Base-by-base conservation (phyloP, 2,888 invertebrate genomes). In the Conops quadrifasciatus region DNA sequence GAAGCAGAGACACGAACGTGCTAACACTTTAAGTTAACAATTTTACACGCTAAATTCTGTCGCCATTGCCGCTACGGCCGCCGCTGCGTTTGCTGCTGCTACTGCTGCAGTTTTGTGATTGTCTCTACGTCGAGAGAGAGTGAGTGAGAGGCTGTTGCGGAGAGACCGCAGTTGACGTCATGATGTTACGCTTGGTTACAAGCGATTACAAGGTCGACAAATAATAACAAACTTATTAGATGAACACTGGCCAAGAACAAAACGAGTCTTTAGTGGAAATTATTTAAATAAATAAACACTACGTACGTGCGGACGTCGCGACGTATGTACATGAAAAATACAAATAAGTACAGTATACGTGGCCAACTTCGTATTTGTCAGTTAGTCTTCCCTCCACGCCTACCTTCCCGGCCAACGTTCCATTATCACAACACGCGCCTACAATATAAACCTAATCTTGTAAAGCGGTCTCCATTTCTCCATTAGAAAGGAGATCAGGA, bases 1-100 rank as follows among this genome's bases (percentile, higher is more conserved):
- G 9, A 36, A 36, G 4, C 28, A 24, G 26, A 43, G 26, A 28
- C n/a, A n/a, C 67, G 49, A 60, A 67, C 59, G 67, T 67, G 67
- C 45, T 67, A 67, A 67, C 47, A 47, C 9, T 67, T 67, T 60
- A 59, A 59, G 67, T 59, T 67, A 67, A 67, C 67, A 67, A 59
- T 59, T 59, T 67, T 67, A 67, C 67, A 67, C 59, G 67, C 67
- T 49, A 59, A 59, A 47, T 30, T 30, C 36, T 51, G 53, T 28
- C 21, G 63, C 53, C 30, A 53, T 28, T 28, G 21, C 47, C 11
- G 15, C n/a, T 45, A 21, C 21, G 3, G 21, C 13, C 19, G 62
- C 45, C 3, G n/a, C n/a, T 49, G n/a, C 19, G n/a, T 4, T 49
- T 19, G 2, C n/a, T 16, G 49, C n/a, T 49, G n/a, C n/a, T 19